Conservation (phyloP, 2,797 vertebrate genomes). For the Botia almorhae region DNA sequence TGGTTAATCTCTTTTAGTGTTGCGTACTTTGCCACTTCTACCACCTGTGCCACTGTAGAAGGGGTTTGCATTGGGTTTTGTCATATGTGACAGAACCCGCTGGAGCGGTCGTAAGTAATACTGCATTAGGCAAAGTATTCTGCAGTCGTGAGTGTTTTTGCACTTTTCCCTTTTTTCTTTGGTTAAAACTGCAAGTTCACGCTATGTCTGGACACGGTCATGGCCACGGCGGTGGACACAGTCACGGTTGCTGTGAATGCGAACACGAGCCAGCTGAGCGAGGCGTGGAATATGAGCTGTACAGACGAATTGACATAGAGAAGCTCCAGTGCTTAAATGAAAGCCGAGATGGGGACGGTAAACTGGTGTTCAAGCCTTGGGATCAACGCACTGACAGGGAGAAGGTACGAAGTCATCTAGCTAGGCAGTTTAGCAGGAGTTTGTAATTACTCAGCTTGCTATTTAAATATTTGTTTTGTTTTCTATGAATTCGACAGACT, state of each 20-base stretch:
- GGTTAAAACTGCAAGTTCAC: conserved; percentile 7
- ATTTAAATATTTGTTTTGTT: background rate
- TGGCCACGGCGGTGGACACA: conserved; percentile 76
- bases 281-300: conserved; percentile 87
- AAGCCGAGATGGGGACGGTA: conserved; percentile 90
- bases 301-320: conserved; percentile 87
- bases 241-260: conserved; percentile 77
- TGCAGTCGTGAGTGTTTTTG: background rate
- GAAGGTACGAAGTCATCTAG: conserved; percentile 75
- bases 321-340: conserved; percentile 95
- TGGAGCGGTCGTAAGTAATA: background rate
- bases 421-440: background rate
- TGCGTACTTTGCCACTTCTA: conserved; percentile 9
- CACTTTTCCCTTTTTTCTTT: background rate
- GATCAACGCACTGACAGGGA: conserved; percentile 85
- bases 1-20: conserved; percentile 19
- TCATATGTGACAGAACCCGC: background rate
- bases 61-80: background rate
- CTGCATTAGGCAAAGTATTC: background rate
- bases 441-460: background rate
- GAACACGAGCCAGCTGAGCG: conserved; percentile 88
- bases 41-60: background rate
- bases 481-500: background rate
- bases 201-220: conserved; percentile 80
- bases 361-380: conserved; percentile 93